These are phyloP conservation scores for Melanophora roralis DNA, from an alignment of 2,888 invertebrate species.

Conservation along the genomic window DNA sequence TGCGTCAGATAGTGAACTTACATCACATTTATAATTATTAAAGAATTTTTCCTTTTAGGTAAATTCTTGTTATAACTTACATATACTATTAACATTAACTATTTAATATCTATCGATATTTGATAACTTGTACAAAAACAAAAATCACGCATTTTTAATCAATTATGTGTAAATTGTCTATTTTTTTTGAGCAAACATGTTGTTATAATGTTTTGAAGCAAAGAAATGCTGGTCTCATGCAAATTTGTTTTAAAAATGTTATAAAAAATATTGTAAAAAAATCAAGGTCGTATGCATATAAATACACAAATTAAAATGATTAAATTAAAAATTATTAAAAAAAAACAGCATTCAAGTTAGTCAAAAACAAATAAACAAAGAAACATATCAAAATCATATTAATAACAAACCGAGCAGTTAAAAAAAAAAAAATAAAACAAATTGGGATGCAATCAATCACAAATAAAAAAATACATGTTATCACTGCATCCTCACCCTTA, in stretches of 20 bases:
- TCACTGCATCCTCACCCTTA: slow-evolving; percentile 76
- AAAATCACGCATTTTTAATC: neutral
- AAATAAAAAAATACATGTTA: slow-evolving; percentile 46
- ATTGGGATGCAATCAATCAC: slow-evolving; percentile 58
- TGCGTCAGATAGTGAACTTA: too few species aligned
- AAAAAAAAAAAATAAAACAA: slow-evolving; percentile 33
- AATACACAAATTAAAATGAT: neutral
- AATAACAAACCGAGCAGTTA: slow-evolving; percentile 22
- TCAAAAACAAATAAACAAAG: slow-evolving; percentile 21
- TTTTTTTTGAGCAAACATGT: slow-evolving; percentile 11
- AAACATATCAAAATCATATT: neutral
- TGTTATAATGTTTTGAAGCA: neutral
- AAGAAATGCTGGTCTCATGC: slow-evolving; percentile 37
- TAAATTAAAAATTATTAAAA: slow-evolving; percentile 10
- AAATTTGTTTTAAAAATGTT: slow-evolving; percentile 1
- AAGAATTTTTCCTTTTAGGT: too few species aligned
- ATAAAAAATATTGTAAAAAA: slow-evolving; percentile 11
- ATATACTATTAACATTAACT: too few species aligned
- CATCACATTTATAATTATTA: too few species aligned
- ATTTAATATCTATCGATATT: neutral
- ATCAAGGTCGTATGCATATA: slow-evolving; percentile 32
- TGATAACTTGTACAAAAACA: slow-evolving; percentile 33
- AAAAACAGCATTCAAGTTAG: slow-evolving; percentile 44
- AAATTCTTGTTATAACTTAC: too few species aligned
- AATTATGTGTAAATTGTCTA: too few species aligned